Percentiles rank a stretch among this genome's conserved stretches.
Evolutionary conservation across 2,113 vertebrate species (phyloP).

Genomic region (Bothrops jararaca): DNA sequence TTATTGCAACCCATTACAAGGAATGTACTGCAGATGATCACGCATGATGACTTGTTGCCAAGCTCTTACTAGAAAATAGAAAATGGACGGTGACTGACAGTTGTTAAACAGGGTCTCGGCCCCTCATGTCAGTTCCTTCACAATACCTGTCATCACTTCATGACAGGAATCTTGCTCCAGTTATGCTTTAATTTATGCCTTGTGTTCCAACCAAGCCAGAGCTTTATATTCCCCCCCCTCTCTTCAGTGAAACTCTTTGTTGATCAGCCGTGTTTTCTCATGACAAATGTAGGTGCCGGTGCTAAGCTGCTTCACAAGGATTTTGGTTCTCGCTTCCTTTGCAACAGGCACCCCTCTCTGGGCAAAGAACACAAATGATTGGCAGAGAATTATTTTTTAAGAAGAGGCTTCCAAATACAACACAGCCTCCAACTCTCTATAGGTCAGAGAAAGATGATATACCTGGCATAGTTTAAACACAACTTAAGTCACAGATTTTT

Average conservation of each 20-base stretch:
- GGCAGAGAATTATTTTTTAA: background rate
- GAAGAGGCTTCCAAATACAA: background rate
- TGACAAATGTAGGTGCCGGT: background rate
- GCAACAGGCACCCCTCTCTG: background rate
- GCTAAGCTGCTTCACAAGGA: background rate
- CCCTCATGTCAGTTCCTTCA: slow-evolving; percentile 21
- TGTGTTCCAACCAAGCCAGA: slow-evolving; percentile 5
- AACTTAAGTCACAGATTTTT: slow-evolving; percentile 17
- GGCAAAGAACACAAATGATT: background rate
- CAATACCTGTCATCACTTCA: slow-evolving; percentile 37
- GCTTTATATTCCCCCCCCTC: background rate
- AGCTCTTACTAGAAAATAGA: background rate
- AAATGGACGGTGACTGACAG: slow-evolving; percentile 20
- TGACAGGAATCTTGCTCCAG: slow-evolving; percentile 20
- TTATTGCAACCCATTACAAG: slow-evolving; percentile 8
- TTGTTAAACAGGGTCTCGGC: slow-evolving; percentile 21
- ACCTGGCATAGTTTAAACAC: background rate
- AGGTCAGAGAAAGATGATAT: background rate
- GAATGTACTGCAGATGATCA: slow-evolving; percentile 6
- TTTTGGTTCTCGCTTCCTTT: background rate
- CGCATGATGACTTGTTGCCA: background rate
- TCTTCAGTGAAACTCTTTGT: slow-evolving; percentile 5
- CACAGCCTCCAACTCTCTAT: background rate
- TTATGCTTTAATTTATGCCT: slow-evolving; percentile 33
- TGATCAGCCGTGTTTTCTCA: slow-evolving; percentile 6